phyloP scores from a whole-genome alignment of 2,888 invertebrate species.

The Myopa testacea region DNA sequence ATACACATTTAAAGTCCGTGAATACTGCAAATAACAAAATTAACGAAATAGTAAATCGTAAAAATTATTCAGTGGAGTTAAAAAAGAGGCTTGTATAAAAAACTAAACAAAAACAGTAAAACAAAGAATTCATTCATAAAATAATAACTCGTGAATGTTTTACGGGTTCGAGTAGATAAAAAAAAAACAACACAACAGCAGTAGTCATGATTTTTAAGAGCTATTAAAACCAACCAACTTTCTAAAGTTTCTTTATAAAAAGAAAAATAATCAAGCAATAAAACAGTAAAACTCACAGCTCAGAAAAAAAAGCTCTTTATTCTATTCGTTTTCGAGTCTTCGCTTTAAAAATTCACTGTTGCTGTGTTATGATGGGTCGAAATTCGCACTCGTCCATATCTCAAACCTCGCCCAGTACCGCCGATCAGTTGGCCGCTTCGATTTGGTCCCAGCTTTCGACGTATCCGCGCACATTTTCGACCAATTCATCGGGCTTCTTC shows the following conservation, averaged over 20 bases:
- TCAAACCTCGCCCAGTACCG: not conserved
- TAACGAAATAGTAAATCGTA: too few relatives aligned
- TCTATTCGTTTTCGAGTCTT: not conserved
- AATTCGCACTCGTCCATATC: not conserved
- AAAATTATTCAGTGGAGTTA: too few relatives aligned
- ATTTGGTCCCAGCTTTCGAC: slow-evolving; percentile 46
- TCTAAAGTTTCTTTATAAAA: not conserved
- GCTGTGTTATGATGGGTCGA: slow-evolving; percentile 24
- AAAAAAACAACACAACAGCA: too few relatives aligned
- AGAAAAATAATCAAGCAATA: not conserved
- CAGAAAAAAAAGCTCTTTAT: not conserved
- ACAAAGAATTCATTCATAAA: too few relatives aligned
- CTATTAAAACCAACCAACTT: too few relatives aligned
- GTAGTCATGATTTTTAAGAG: too few relatives aligned
- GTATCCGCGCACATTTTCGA: slow-evolving; percentile 63
- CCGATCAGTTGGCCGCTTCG: not conserved
- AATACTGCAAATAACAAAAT: too few relatives aligned
- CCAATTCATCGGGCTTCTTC: slow-evolving; percentile 62
- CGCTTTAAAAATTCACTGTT: not conserved
- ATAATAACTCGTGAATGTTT: too few relatives aligned
- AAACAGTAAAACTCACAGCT: not conserved
- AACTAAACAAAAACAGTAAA: too few relatives aligned
- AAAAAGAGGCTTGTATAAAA: too few relatives aligned
- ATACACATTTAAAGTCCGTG: too few relatives aligned
- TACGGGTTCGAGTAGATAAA: too few relatives aligned